Evolutionary conservation across 2,113 vertebrate genomes (phyloP).

Genomic region (Sturnus vulgaris): DNA sequence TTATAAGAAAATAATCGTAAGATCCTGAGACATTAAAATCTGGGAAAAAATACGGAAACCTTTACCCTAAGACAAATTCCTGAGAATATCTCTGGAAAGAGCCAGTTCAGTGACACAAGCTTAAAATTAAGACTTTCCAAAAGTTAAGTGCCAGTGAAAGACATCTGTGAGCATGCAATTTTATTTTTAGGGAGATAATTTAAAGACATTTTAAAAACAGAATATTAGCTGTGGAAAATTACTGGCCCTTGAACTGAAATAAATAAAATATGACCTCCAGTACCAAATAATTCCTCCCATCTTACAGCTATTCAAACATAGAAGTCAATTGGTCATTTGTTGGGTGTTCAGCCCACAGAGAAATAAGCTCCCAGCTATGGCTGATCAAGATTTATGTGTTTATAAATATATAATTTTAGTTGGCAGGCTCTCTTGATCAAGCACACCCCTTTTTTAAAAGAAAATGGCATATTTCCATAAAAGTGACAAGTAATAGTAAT

Average conservation of each 20-base stretch:
- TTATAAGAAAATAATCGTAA: neutral
- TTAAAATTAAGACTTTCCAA: neutral
- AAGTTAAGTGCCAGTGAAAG: constrained; percentile 2
- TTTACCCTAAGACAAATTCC: neutral
- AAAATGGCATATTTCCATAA: constrained; percentile 51
- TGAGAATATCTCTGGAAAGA: neutral
- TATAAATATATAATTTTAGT: constrained; percentile 44
- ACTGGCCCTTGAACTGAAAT: constrained; percentile 39
- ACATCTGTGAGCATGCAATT: neutral
- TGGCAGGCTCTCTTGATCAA: constrained; percentile 40
- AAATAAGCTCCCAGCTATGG: neutral
- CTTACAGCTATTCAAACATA: constrained; percentile 24
- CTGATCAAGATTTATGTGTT: constrained; percentile 49
- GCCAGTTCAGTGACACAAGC: neutral
- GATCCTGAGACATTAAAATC: neutral
- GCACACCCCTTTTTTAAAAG: neutral
- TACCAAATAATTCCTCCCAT: constrained; percentile 34
- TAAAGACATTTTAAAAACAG: constrained; percentile 37
- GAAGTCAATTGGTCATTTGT: constrained; percentile 35
- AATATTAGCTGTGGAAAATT: constrained; percentile 54
- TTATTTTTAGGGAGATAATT: constrained; percentile 53
- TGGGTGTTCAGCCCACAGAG: neutral
- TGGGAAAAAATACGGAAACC: neutral
- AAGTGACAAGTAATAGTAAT: constrained; percentile 37
- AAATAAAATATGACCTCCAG: constrained; percentile 45